Evolutionary conservation across 2,888 invertebrate genomes (phyloP).

Genomic region (Hydrotaea cyrtoneurina): DNA sequence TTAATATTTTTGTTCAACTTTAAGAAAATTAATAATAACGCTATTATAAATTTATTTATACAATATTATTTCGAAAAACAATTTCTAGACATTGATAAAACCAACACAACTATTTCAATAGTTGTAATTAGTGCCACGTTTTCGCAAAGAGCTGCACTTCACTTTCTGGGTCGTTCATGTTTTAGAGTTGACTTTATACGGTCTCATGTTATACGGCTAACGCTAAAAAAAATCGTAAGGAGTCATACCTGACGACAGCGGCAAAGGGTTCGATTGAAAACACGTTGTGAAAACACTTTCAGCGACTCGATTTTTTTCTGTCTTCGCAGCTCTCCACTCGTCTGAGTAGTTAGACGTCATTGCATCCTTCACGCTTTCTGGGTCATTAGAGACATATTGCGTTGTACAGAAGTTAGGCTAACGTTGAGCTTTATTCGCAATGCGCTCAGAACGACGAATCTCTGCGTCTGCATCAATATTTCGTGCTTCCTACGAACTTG

Average conservation of each 20-base stretch:
- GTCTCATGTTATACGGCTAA: conserved; percentile 52
- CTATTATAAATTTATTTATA: too few species aligned
- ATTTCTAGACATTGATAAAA: too few species aligned
- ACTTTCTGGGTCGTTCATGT: too few species aligned
- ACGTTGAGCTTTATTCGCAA: not conserved
- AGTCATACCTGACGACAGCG: conserved; percentile 67
- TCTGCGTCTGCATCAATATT: not conserved
- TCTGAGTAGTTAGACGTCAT: conserved; percentile 37
- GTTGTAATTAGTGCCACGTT: too few species aligned
- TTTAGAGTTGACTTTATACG: too few species aligned
- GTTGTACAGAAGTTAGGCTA: conserved; percentile 43
- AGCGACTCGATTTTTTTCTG: not conserved
- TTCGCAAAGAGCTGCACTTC: too few species aligned
- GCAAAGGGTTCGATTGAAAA: conserved; percentile 69
- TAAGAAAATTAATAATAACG: too few species aligned
- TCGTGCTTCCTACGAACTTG: not conserved
- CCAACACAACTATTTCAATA: too few species aligned
- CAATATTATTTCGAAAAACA: too few species aligned
- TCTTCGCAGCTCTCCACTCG: conserved; percentile 43
- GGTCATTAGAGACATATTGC: conserved; percentile 48
- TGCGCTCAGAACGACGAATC: not conserved
- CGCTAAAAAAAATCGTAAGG: conserved; percentile 64
- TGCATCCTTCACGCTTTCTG: conserved; percentile 56
- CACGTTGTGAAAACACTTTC: conserved; percentile 50
- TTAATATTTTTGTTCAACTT: too few species aligned